Percentiles rank a stretch among this genome's conserved stretches.
Evolutionary conservation across 2,888 invertebrate species (phyloP).

Genomic region (Ferdinandea cuprea): DNA sequence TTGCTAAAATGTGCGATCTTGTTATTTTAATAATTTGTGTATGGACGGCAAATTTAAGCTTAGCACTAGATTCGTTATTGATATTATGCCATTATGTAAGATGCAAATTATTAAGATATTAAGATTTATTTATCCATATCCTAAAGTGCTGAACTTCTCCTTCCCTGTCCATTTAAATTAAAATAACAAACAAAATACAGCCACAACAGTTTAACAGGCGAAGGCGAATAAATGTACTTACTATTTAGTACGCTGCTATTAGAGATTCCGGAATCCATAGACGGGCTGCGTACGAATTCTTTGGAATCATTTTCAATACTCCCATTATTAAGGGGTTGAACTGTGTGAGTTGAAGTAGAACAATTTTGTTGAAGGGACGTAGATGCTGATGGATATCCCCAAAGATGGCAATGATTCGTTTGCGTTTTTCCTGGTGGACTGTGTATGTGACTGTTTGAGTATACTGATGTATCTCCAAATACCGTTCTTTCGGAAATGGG

Average conservation of each 20-base stretch:
- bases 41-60: no score
- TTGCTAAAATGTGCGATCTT: no score
- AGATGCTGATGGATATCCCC: slow-evolving; percentile 62
- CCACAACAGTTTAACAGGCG: slow-evolving; percentile 25
- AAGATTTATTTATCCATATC: no score
- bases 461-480: slow-evolving; percentile 56
- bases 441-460: slow-evolving; percentile 61
- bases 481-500: slow-evolving; percentile 44
- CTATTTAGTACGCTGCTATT: slow-evolving; percentile 77
- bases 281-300: slow-evolving; percentile 84
- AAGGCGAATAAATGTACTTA: slow-evolving; percentile 69
- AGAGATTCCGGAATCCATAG: slow-evolving; percentile 96
- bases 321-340: slow-evolving; percentile 68
- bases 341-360: slow-evolving; percentile 43
- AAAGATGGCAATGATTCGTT: slow-evolving; percentile 70
- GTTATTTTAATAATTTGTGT: no score
- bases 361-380: slow-evolving; percentile 57
- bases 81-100: no score
- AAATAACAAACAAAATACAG: slow-evolving; percentile 25
- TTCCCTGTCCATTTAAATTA: slow-evolving; percentile 28
- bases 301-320: slow-evolving; percentile 68
- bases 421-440: slow-evolving; percentile 75
- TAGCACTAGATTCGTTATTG: no score
- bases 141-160: not conserved
- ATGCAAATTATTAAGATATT: no score